These are phyloP conservation scores for Bibio marci DNA, from an alignment of 2,888 invertebrate species.

Conservation along the genomic window DNA sequence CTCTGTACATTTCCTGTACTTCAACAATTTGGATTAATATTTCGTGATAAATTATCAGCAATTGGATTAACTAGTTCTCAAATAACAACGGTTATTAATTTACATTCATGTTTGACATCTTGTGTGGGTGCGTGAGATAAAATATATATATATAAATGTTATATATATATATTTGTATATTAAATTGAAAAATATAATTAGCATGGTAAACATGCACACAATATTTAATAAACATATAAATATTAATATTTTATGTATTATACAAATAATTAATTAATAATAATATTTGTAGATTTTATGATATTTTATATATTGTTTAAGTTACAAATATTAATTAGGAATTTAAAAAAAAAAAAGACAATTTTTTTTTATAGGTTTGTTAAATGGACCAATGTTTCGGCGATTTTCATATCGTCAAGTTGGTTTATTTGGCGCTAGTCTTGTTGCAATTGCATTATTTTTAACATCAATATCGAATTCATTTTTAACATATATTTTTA, in stretches of 20 bases:
- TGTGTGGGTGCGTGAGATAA: conserved; percentile 39
- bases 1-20: conserved; percentile 45
- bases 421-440: conserved; percentile 39
- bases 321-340: no score
- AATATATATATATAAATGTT: no score
- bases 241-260: not conserved
- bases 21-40: conserved; percentile 56
- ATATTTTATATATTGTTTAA: no score
- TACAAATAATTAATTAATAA: not conserved
- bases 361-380: conserved; percentile 44
- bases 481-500: conserved; percentile 42
- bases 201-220: no score
- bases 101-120: conserved; percentile 50
- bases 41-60: conserved; percentile 41
- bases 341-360: no score
- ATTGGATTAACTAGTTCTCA: conserved; percentile 46
- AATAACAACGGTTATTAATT: conserved; percentile 53
- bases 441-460: conserved; percentile 41
- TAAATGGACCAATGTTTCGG: conserved; percentile 54
- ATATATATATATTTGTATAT: not conserved
- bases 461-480: conserved; percentile 42
- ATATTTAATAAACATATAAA: not conserved
- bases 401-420: conserved; percentile 50
- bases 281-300: no score
- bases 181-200: no score